Conservation (phyloP, 2,113 vertebrate genomes). For the Hystrix brachyura region DNA sequence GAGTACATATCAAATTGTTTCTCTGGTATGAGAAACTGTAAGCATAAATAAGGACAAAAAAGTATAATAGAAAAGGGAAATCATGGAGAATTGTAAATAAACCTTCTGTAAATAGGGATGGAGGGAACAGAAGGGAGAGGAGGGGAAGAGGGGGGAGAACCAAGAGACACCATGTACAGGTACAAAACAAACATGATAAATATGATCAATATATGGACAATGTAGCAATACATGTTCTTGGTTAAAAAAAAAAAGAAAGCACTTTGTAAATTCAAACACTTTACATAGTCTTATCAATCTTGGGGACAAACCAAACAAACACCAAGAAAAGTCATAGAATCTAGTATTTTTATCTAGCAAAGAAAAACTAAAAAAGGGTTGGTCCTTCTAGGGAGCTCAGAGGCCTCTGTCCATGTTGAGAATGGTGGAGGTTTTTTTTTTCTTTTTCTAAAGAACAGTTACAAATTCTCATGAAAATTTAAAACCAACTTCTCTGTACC, state of each 20-base stretch:
- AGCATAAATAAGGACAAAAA: no score
- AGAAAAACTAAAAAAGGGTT: neutral
- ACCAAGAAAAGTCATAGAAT: neutral
- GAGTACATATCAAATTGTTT: no score
- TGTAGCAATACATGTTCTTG: no score
- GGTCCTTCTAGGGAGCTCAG: neutral
- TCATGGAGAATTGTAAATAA: no score
- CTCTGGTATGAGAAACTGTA: no score
- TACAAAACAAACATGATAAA: no score
- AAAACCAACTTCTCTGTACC: neutral
- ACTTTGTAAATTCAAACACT: neutral
- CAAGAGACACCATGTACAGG: no score
- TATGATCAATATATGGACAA: no score
- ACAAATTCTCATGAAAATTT: neutral
- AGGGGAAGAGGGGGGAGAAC: no score
- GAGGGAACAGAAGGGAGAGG: no score
- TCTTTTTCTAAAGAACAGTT: neutral
- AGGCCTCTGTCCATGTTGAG: neutral
- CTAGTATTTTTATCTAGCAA: neutral
- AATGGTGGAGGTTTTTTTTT: neutral
- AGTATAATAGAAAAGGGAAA: no score
- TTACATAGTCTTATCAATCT: neutral
- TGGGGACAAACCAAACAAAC: neutral
- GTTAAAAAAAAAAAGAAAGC: neutral
- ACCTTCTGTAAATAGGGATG: no score